Evolutionary conservation across 2,797 vertebrate genomes (phyloP), one percentile per base, ranked within the genome.

Genomic region (Hypotaenidia philippensis): DNA sequence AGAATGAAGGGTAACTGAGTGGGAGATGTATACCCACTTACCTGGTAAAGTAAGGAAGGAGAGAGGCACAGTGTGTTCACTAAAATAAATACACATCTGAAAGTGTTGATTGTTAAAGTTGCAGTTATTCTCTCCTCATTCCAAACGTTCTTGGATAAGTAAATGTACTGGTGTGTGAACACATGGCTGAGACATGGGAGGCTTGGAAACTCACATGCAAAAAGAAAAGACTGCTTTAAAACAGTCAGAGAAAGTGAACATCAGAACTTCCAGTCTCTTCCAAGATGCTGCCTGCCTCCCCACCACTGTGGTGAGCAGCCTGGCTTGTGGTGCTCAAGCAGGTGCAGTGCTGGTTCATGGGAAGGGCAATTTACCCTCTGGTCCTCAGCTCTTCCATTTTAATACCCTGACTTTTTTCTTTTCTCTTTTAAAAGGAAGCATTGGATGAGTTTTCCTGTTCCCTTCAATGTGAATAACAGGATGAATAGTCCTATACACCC

Each of bases 241-340:
- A 11, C 11, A 11, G 26, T 57, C 53, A 32, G 32, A 57, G 13
- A 32, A 80, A 66, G 29, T 19, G 49, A 63, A 26, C 6, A 18
- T 21, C 23, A 44, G 57, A 78, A 52, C 22, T 68, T 78, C 19
- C 36, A 52, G 32, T 7, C 41, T 71, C 44, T 78, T 78, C 49
- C 29, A 55, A 57, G 45, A 12, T 23, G 40, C 36, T 66, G 13
- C 40, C 5, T 50, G 22, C 22, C 47, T 11, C 19, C 10, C 1
- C 41, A 10, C 6, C 17, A 0, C 29, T 3, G 1, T 2, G 36
- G 22, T 1, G 2, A 69, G 22, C 45, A 32, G 32, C 23, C 41
- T 72, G 16, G 10, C 45, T 27, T 31, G 20, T 14, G 12, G 6
- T 50, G 57, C 41, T 45, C 0, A 0, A 63, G 29, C 6, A 10